Evolutionary conservation across 2,888 invertebrate species (phyloP), one percentile per base, ranked within the genome.

Genomic region (Platerodrilus igneus): DNA sequence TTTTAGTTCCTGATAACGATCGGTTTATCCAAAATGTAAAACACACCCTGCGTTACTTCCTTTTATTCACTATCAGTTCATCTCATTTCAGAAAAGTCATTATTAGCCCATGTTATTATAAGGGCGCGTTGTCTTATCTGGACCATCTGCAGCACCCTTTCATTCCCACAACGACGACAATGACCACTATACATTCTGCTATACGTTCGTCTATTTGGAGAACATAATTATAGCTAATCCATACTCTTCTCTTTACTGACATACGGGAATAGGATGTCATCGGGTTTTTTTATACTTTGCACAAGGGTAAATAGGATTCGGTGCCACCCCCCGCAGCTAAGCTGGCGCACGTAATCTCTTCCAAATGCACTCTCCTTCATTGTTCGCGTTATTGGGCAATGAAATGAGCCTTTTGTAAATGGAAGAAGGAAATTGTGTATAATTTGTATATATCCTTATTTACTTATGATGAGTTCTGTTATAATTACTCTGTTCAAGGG

Each of bases 171-270:
- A 59, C 57, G 53, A 58, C 55, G 57, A 64, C 63, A 65, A 64
- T 63, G 60, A 60, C 52, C 56, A 55, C 54, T 51, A 45, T 43
- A 47, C n/a, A n/a, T n/a, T n/a, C n/a, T n/a, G n/a, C n/a, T n/a
- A 41, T 50, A 41, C 41, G 43, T 41, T 57, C 61, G 57, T 53
- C 55, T 62, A 60, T 63, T 64, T 65, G 63, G 63, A 65, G 64
- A 64, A 64, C 62, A 60, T 66, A 66, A 66, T 66, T 65, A 66
- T 57, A 59, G 63, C 62, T 66, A 64, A 66, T 65, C 65, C 60
- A 47, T 52, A 51, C 48, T 52, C 50, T 58, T 55, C 58, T 61
- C 57, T 56, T 53, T 47, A 41, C 53, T 55, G 64, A 63, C 66
- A 66, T 66, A 64, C 65, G 66, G 59, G 66, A 44, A 40, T 44